phyloP scores from a whole-genome alignment of 2,113 vertebrate species.

The Indicator maculatus region DNA sequence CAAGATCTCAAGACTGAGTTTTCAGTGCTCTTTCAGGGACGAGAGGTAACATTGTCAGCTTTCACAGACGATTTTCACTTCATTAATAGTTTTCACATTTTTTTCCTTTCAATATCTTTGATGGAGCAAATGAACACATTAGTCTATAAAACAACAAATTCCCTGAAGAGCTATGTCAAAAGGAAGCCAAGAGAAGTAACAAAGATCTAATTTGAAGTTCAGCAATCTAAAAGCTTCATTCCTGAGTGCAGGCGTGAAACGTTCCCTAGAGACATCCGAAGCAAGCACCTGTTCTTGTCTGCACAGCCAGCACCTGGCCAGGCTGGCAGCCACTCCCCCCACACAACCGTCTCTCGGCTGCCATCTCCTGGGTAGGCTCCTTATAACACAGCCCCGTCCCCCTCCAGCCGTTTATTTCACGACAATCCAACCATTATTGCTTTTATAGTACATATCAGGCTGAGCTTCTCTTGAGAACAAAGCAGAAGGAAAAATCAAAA shows the following conservation, averaged over 20 bases:
- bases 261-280: rapidly evolving
- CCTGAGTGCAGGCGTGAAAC: not conserved
- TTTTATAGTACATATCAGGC: rapidly evolving
- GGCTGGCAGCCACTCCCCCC: rapidly evolving
- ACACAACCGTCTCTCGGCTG: conserved; percentile 9
- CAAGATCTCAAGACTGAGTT: not conserved
- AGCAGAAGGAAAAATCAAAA: not conserved
- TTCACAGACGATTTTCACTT: not conserved
- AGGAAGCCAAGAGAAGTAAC: not conserved
- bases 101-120: not conserved
- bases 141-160: not conserved
- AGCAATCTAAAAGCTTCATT: not conserved
- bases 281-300: rapidly evolving
- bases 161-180: not conserved
- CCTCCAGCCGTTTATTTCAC: rapidly evolving
- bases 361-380: conserved; percentile 40
- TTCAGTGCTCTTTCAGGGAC: not conserved
- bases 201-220: not conserved
- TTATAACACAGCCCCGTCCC: not conserved
- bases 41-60: not conserved
- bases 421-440: not conserved
- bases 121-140: not conserved
- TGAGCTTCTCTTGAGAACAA: not conserved
- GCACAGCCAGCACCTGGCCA: not conserved
- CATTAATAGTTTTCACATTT: not conserved